Percentiles rank a stretch among this genome's conserved stretches.
These are phyloP conservation scores for Rhyzopertha dominica DNA, from an alignment of 1,140 invertebrate species.

Conservation along the genomic window DNA sequence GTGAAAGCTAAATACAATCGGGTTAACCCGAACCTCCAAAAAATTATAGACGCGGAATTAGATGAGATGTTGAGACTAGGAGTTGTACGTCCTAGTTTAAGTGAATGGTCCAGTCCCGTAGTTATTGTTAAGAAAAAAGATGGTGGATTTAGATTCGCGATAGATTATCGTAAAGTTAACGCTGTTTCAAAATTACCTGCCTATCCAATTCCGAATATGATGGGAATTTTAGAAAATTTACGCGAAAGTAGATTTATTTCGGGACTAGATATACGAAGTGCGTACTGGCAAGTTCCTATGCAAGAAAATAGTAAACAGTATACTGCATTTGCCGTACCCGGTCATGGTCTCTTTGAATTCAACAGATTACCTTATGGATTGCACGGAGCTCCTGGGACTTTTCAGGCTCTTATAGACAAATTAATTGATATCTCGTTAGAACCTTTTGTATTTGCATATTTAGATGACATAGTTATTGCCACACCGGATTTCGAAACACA, in stretches of 20 bases:
- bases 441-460: constrained; percentile 23
- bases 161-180: constrained; percentile 8
- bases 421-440: constrained; percentile 23
- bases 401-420: constrained; percentile 24
- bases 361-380: constrained; percentile 15
- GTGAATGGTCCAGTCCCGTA: constrained; percentile 11
- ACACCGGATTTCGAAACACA: constrained; percentile 33
- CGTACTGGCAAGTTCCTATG: constrained; percentile 35
- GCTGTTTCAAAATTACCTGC: constrained; percentile 24
- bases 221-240: constrained; percentile 26
- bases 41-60: constrained; percentile 13
- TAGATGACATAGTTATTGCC: constrained; percentile 41
- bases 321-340: constrained; percentile 33
- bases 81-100: background rate
- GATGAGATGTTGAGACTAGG: background rate
- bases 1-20: constrained; percentile 27
- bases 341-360: constrained; percentile 35
- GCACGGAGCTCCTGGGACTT: constrained; percentile 7
- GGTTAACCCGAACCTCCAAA: constrained; percentile 17
- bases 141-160: constrained; percentile 9
- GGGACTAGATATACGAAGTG: constrained; percentile 28
- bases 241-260: constrained; percentile 26
- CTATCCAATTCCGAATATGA: constrained; percentile 21
- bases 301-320: constrained; percentile 28
- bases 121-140: constrained; percentile 25